Base-by-base conservation (phyloP, 2,113 vertebrate species). In the Danionella cerebrum region DNA sequence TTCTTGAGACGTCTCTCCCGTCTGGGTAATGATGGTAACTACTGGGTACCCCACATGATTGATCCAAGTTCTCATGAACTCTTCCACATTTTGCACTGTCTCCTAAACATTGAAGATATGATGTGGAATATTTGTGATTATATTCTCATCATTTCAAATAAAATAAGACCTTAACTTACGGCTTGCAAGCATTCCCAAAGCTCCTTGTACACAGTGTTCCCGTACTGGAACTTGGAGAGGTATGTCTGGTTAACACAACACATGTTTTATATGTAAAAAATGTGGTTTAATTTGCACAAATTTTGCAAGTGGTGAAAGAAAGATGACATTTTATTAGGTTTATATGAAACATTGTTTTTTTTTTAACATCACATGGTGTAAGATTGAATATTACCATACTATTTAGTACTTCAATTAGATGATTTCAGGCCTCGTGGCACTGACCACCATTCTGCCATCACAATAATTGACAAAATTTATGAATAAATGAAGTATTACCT, bases 31-130 rank as follows among this genome's bases (percentile, higher is more conserved):
- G 19, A 95, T 88, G 0, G 80, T 92, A 60, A 98, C 39, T 65
- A 95, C 68, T 0, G 96, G 96, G 71, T 90, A 98, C 45, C 96
- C 96, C 78, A 78, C 90, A 71, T 97, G 93, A 41, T 84, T 81
- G 0, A 72, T 91, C 96, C 96, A 98, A 2, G 76, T 78, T 8
- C 89, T 72, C 94, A 98, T 94, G 57, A 96, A 78, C 2, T 0
- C 1, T 2, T 44, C 19, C 36, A 87, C 27, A 0, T 79, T 0
- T 0, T 8, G 4, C 1, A 6, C 0, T 5, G 13, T 25, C 0
- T 2, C 74, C 85, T 90, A 73, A 18, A 45, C 25, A 72, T 13
- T 52, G 11, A 18, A 16, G n/a, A n/a, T n/a, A n/a, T n/a, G n/a
- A n/a, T n/a, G n/a, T 12, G 9, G 27, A 65, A 45, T 5, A 53